Evolutionary conservation across 2,888 invertebrate genomes (phyloP).

Genomic region (Acleris sparsana): DNA sequence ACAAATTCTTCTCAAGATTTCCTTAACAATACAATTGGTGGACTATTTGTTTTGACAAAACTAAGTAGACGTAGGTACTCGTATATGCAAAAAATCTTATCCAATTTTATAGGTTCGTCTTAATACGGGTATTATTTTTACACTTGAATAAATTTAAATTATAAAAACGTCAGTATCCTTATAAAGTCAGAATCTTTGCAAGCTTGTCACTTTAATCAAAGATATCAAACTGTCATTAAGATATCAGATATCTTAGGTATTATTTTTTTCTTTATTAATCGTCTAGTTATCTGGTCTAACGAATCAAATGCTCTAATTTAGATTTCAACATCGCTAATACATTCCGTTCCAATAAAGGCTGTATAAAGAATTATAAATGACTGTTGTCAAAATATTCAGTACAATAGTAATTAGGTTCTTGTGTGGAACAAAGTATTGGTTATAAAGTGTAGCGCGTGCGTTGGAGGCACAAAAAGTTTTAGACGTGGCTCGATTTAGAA

Average conservation of each 20-base stretch:
- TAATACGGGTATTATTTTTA: too few species aligned
- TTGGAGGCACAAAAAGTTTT: slow-evolving; percentile 72
- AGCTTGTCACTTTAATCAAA: not conserved
- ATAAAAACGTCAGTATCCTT: too few species aligned
- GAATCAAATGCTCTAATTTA: slow-evolving; percentile 32
- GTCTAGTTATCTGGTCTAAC: slow-evolving; percentile 6
- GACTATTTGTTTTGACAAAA: too few species aligned
- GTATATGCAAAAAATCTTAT: too few species aligned
- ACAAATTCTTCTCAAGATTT: too few species aligned
- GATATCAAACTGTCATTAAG: slow-evolving; percentile 3
- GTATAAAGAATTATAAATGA: slow-evolving; percentile 74
- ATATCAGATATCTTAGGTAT: too few species aligned
- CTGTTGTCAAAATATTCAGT: slow-evolving; percentile 78
- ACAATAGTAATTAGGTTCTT: slow-evolving; percentile 80
- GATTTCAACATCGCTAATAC: slow-evolving; percentile 47
- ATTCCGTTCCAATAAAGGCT: slow-evolving; percentile 60
- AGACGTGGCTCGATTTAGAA: slow-evolving; percentile 56
- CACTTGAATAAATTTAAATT: too few species aligned
- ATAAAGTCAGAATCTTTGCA: too few species aligned
- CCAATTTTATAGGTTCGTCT: too few species aligned
- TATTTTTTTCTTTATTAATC: not conserved
- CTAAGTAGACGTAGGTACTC: too few species aligned
- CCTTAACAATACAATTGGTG: too few species aligned
- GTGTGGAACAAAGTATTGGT: slow-evolving; percentile 70
- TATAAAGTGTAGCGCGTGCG: slow-evolving; percentile 74